Evolutionary conservation across 2,113 vertebrate species (phyloP).

Genomic region (Ginglymostoma cirratum): DNA sequence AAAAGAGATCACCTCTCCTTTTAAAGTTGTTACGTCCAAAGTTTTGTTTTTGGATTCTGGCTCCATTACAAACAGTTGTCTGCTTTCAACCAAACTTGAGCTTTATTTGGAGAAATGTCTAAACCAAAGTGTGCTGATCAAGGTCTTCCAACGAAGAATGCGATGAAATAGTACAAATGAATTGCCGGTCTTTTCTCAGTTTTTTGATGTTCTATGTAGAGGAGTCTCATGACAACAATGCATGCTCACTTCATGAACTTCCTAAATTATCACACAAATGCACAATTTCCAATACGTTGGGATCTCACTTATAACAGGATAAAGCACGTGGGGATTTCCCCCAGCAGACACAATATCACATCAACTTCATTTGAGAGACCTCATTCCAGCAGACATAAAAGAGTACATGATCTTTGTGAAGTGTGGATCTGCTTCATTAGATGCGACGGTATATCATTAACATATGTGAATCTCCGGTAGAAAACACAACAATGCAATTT

Average conservation of each 20-base stretch:
- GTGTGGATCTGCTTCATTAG: neutral
- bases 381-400: neutral
- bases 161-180: neutral
- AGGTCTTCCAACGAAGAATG: neutral
- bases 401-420: neutral
- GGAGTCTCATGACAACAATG: neutral
- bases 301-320: neutral
- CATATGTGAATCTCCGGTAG: neutral
- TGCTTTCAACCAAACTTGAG: constrained; percentile 5
- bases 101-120: neutral
- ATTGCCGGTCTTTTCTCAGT: neutral
- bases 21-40: constrained; percentile 50
- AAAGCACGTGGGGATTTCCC: neutral
- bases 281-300: neutral
- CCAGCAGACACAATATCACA: neutral
- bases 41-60: constrained; percentile 11
- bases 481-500: neutral
- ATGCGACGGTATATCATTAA: neutral
- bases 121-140: neutral
- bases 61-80: neutral
- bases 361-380: neutral
- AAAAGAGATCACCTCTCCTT: constrained; percentile 71
- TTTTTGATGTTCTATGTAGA: neutral
- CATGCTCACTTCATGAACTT: too few relatives aligned
- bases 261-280: too few relatives aligned